phyloP scores from a whole-genome alignment of 2,797 vertebrate species.

The Uromys caudimaculatus region DNA sequence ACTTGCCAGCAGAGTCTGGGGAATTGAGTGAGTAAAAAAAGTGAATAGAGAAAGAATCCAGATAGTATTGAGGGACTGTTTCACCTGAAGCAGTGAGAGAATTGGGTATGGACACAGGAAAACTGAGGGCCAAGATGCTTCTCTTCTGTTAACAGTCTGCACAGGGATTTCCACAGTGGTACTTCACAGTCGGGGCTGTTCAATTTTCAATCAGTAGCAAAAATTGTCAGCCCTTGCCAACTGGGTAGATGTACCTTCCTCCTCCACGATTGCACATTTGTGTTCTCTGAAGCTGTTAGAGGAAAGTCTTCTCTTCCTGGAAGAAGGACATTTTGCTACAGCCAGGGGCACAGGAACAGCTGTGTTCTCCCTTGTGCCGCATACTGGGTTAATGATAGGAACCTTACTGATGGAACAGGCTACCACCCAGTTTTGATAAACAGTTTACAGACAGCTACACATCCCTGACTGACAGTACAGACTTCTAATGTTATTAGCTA shows the following conservation, averaged over 20 bases:
- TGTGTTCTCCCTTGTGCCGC: neutral
- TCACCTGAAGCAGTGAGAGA: too few relatives aligned
- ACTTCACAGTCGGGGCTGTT: too few relatives aligned
- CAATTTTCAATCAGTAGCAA: too few relatives aligned
- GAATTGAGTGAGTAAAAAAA: too few relatives aligned
- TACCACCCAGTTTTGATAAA: neutral
- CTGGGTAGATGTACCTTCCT: too few relatives aligned
- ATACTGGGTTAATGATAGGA: too few relatives aligned
- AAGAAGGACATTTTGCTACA: neutral
- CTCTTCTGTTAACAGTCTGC: too few relatives aligned
- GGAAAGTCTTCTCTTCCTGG: neutral
- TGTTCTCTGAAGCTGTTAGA: neutral
- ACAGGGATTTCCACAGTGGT: too few relatives aligned
- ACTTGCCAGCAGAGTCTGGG: neutral
- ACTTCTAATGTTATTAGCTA: neutral
- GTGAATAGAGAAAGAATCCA: too few relatives aligned
- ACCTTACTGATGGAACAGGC: neutral
- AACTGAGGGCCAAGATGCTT: too few relatives aligned
- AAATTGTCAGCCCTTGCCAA: neutral
- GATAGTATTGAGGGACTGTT: neutral
- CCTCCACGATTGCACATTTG: neutral
- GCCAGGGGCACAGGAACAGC: neutral
- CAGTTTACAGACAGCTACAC: fast-evolving
- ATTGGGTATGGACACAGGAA: too few relatives aligned
- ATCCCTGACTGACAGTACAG: neutral